phyloP scores from a whole-genome alignment of 2,888 invertebrate species.

The Sarcophaga subvicina region DNA sequence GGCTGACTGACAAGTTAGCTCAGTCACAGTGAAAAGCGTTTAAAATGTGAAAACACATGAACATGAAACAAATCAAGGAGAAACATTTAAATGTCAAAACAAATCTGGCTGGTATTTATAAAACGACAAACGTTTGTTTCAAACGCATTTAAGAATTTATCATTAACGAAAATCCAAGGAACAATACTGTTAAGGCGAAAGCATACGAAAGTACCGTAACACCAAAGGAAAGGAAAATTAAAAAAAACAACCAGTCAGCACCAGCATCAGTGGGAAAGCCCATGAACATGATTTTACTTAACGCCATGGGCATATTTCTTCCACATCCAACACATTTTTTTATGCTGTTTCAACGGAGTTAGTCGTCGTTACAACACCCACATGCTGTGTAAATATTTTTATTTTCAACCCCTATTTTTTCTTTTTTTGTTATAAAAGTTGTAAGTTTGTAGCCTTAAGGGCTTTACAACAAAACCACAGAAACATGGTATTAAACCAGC shows the following conservation, averaged over 20 bases:
- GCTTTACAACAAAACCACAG: slow-evolving; percentile 56
- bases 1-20: background rate
- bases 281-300: slow-evolving; percentile 44
- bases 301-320: slow-evolving; percentile 51
- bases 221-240: slow-evolving; percentile 40
- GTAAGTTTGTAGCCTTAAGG: slow-evolving; percentile 35
- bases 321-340: background rate
- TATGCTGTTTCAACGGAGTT: slow-evolving; percentile 18
- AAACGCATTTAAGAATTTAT: slow-evolving; percentile 47
- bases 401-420: slow-evolving; percentile 49
- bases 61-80: slow-evolving; percentile 79
- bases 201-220: slow-evolving; percentile 4
- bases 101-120: slow-evolving; percentile 73
- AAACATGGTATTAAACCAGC: slow-evolving; percentile 43
- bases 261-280: slow-evolving; percentile 42
- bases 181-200: slow-evolving; percentile 43
- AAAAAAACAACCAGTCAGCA: slow-evolving; percentile 39
- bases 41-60: slow-evolving; percentile 58
- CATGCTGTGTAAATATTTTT: slow-evolving; percentile 48
- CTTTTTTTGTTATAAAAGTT: background rate
- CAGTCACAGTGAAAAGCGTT: slow-evolving; percentile 49
- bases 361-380: slow-evolving; percentile 44
- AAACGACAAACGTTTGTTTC: slow-evolving; percentile 67
- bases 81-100: slow-evolving; percentile 81
- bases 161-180: slow-evolving; percentile 62